These are phyloP conservation scores for Andrena hattorfiana DNA, from an alignment of 2,888 invertebrate genomes.

Conservation along the genomic window DNA sequence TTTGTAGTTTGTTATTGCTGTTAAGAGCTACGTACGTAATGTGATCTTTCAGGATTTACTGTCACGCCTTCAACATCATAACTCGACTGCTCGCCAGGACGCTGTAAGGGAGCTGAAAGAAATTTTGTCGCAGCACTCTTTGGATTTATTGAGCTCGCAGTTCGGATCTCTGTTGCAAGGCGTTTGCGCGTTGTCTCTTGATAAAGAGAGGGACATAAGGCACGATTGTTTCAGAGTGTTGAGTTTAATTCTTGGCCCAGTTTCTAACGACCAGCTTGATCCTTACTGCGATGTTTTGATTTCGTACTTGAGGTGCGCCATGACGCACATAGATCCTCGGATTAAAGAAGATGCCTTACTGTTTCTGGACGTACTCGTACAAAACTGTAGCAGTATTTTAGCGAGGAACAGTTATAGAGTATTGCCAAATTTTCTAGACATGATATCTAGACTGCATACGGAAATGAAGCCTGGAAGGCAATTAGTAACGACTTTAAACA, in stretches of 20 bases:
- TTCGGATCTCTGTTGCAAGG: constrained; percentile 90
- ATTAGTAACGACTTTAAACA: constrained; percentile 89
- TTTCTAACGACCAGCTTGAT: constrained; percentile 86
- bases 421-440: constrained; percentile 92
- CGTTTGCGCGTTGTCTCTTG: constrained; percentile 89
- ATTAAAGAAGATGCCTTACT: constrained; percentile 94
- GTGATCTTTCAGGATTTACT: constrained; percentile 87
- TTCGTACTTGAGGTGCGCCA: constrained; percentile 93
- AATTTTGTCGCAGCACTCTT: constrained; percentile 85
- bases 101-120: constrained; percentile 88
- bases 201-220: constrained; percentile 89
- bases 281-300: constrained; percentile 93
- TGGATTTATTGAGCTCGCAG: constrained; percentile 86
- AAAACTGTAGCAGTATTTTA: constrained; percentile 89
- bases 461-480: constrained; percentile 89
- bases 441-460: constrained; percentile 91
- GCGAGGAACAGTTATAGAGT: constrained; percentile 90
- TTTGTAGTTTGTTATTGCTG: background rate
- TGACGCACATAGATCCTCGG: constrained; percentile 93
- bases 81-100: constrained; percentile 88
- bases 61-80: constrained; percentile 91
- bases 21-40: too few relatives aligned
- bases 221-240: constrained; percentile 87
- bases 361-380: constrained; percentile 91
- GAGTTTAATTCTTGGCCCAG: constrained; percentile 85